Evolutionary conservation across 64 coral and sea anemone genomes (phyloP).

Genomic region (Montipora efflorescens): DNA sequence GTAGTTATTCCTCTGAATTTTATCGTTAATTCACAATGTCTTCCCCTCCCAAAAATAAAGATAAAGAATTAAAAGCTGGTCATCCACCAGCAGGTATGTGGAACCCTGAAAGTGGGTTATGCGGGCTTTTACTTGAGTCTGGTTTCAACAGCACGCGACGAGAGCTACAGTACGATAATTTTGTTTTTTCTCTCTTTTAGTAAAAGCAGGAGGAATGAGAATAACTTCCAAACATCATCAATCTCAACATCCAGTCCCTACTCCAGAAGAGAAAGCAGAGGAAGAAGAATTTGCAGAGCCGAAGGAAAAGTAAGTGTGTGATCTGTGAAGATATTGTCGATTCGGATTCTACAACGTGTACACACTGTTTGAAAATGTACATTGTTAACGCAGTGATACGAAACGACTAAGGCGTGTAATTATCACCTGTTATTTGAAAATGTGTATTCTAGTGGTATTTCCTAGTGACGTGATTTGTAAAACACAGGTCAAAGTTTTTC

Average conservation of each 20-base stretch:
- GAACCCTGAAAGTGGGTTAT: background rate
- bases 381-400: background rate
- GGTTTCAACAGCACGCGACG: background rate
- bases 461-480: background rate
- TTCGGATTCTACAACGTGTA: background rate
- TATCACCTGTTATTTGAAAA: background rate
- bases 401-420: background rate
- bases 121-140: background rate
- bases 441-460: background rate
- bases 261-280: constrained; percentile 96
- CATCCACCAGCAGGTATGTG: constrained; percentile 89
- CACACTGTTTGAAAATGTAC: background rate
- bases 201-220: constrained; percentile 97
- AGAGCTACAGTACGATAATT: background rate
- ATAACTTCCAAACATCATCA: constrained; percentile 91
- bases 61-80: constrained; percentile 88
- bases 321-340: background rate
- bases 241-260: constrained; percentile 62
- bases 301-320: constrained; percentile 59
- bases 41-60: constrained; percentile 69
- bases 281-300: constrained; percentile 96
- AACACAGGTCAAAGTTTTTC: background rate
- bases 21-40: constrained; percentile 58
- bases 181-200: constrained; percentile 48
- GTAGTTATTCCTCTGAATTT: background rate